Evolutionary conservation across 2,888 invertebrate species (phyloP).

Genomic region (Erannis defoliaria): DNA sequence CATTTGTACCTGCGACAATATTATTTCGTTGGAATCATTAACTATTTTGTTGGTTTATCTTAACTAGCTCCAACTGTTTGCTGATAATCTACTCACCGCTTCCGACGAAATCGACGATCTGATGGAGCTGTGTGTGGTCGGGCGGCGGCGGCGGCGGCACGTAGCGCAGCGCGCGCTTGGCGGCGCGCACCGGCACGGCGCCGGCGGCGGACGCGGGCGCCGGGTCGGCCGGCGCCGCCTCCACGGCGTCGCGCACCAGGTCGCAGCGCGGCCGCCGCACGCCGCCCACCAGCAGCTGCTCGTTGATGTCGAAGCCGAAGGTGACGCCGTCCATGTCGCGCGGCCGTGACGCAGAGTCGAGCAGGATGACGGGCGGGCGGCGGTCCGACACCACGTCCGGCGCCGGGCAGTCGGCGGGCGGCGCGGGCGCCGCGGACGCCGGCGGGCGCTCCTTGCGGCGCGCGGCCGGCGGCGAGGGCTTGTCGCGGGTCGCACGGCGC

Average conservation of each 20-base stretch:
- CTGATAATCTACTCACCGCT: constrained; percentile 67
- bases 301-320: constrained; percentile 93
- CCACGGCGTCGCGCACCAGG: constrained; percentile 60
- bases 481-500: constrained; percentile 30
- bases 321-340: constrained; percentile 89
- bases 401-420: constrained; percentile 73
- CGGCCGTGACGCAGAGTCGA: constrained; percentile 86
- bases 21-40: no score
- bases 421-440: constrained; percentile 43
- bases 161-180: constrained; percentile 59
- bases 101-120: constrained; percentile 75
- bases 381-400: constrained; percentile 79
- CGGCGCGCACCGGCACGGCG: constrained; percentile 46
- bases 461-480: constrained; percentile 41
- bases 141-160: constrained; percentile 60
- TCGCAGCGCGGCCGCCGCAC: constrained; percentile 62
- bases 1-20: no score
- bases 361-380: constrained; percentile 91
- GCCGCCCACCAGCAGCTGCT: constrained; percentile 88
- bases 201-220: constrained; percentile 52
- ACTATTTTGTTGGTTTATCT: no score
- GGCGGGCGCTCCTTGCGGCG: constrained; percentile 46
- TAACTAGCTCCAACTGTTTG: no score
- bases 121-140: constrained; percentile 59
- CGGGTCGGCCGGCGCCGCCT: constrained; percentile 47